A percentile compares a stretch with the other conserved stretches of the same genome.
phyloP scores from a whole-genome alignment of 1,140 invertebrate species.

The Conus betulinus region DNA sequence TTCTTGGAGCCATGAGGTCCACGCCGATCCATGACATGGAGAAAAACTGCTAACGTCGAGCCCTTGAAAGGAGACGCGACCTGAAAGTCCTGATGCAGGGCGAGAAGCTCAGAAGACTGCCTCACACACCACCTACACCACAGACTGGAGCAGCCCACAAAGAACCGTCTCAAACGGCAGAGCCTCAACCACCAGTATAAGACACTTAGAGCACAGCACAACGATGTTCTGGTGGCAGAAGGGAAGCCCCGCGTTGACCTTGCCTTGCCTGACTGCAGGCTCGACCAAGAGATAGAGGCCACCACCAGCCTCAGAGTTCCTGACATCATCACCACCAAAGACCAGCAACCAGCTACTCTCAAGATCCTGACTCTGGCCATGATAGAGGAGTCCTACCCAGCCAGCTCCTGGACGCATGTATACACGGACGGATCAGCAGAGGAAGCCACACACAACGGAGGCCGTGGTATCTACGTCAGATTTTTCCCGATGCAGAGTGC shows the following conservation, averaged over 20 bases:
- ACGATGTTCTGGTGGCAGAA: not conserved
- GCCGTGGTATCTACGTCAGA: not conserved
- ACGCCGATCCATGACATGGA: not conserved
- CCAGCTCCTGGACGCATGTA: conserved; percentile 17
- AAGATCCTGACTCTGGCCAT: conserved; percentile 21
- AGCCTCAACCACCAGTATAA: conserved; percentile 32
- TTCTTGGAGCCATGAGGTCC: conserved; percentile 27
- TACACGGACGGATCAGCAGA: conserved; percentile 13
- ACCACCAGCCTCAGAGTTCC: conserved; percentile 4
- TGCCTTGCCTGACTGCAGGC: not conserved
- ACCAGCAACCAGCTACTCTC: conserved; percentile 5
- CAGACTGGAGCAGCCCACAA: conserved; percentile 22
- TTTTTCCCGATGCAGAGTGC: not conserved
- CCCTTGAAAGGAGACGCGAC: not conserved
- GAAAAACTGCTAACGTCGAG: not conserved
- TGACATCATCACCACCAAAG: conserved; percentile 8
- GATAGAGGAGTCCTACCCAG: not conserved
- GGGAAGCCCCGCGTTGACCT: not conserved
- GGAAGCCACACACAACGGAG: not conserved
- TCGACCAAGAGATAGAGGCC: conserved; percentile 5
- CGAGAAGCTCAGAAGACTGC: not conserved
- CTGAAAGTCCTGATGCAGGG: conserved; percentile 1
- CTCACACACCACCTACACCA: conserved; percentile 13
- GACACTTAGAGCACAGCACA: not conserved
- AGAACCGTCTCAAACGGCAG: conserved; percentile 36